Conservation (phyloP, 2,888 invertebrate species). For the Rhyacophila evoluta region DNA sequence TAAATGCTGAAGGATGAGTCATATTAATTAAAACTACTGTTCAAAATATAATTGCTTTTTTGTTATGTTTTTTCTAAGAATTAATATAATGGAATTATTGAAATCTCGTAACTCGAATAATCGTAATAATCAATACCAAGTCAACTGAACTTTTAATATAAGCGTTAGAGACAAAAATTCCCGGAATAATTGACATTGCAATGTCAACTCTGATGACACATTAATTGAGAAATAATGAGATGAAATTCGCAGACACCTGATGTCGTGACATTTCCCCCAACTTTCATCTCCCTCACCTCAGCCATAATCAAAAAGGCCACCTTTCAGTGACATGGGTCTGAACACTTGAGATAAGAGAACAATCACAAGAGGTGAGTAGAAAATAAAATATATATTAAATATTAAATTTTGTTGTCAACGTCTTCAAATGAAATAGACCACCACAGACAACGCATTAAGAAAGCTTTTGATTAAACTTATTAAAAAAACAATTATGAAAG, state of each 20-base stretch:
- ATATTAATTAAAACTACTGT: no score
- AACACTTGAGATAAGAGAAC: not conserved
- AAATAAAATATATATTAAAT: no score
- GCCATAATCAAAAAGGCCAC: not conserved
- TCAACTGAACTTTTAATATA: not conserved
- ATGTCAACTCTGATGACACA: not conserved
- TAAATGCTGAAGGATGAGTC: no score
- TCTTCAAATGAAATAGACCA: no score
- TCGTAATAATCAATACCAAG: not conserved
- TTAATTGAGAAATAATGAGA: slow-evolving; percentile 10
- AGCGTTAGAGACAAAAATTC: not conserved
- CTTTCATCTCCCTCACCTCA: not conserved
- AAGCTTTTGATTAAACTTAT: no score
- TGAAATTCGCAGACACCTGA: slow-evolving; percentile 14
- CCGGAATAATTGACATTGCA: not conserved
- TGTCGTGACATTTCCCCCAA: slow-evolving; percentile 9
- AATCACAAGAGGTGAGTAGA: not conserved
- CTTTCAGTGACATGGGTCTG: not conserved
- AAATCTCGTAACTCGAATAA: no score
- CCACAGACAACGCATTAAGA: no score
- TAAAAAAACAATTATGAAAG: no score
- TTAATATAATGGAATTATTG: no score
- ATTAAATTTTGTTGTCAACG: no score
- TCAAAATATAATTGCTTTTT: no score
- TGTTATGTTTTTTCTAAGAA: no score